phyloP scores from a whole-genome alignment of 2,888 invertebrate genomes.

The Tetanocera ferruginea region DNA sequence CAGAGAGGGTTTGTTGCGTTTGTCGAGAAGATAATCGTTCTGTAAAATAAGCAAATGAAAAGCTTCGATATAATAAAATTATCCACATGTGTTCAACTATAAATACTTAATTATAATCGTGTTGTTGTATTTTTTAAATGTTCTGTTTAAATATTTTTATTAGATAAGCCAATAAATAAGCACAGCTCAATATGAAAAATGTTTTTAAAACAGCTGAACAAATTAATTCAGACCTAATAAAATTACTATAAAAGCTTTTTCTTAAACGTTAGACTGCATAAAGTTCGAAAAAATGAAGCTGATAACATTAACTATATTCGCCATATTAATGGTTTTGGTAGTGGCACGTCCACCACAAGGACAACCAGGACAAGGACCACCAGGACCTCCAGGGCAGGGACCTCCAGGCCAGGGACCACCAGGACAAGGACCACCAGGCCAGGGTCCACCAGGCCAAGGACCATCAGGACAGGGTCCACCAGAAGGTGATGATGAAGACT shows the following conservation, averaged over 20 bases:
- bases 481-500: not conserved
- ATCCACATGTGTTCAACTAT: not conserved
- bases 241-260: conserved; percentile 18
- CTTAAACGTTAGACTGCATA: not conserved
- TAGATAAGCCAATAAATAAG: not conserved
- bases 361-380: not conserved
- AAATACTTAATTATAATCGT: not conserved
- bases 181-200: not conserved
- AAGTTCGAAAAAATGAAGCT: conserved; percentile 45
- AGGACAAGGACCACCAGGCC: conserved; percentile 2
- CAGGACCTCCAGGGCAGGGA: conserved; percentile 3
- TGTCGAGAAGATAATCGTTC: conserved; percentile 71
- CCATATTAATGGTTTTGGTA: conserved; percentile 47
- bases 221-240: not conserved
- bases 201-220: conserved; percentile 2
- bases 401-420: not conserved
- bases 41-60: conserved; percentile 47
- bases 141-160: not conserved
- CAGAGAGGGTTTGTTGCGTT: conserved; percentile 79
- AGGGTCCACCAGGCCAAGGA: conserved; percentile 1
- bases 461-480: not conserved
- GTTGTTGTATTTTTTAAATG: not conserved
- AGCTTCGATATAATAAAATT: conserved; percentile 5
- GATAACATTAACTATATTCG: conserved; percentile 49
- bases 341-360: conserved; percentile 39